Conservation (phyloP, 2,888 invertebrate species). For the Ashinkailepas kermadecensis region DNA sequence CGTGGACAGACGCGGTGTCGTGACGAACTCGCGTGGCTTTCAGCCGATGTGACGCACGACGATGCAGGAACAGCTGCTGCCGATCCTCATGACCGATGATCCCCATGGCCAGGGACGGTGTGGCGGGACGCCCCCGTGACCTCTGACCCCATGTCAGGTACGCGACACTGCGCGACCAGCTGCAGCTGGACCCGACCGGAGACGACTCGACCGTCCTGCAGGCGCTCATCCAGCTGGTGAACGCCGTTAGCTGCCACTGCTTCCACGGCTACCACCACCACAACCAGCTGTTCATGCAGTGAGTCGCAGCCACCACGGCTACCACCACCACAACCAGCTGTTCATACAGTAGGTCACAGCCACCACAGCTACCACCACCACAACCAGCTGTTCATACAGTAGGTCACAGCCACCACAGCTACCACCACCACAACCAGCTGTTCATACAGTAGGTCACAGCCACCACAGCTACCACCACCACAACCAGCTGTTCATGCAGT, state of each 20-base stretch:
- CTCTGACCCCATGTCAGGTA: not conserved
- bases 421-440: conserved; percentile 78
- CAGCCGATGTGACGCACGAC: too few species aligned
- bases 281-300: conserved; percentile 17
- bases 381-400: conserved; percentile 80
- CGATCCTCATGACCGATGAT: too few species aligned
- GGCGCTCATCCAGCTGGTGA: not conserved
- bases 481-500: conserved; percentile 1
- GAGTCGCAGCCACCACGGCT: not conserved
- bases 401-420: conserved; percentile 62
- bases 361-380: conserved; percentile 67
- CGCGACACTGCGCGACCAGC: not conserved
- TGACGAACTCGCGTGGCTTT: too few species aligned
- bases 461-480: not conserved
- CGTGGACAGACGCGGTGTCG: too few species aligned
- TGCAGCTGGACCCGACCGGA: not conserved
- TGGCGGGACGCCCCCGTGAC: too few species aligned
- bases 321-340: conserved; percentile 59
- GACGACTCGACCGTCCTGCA: not conserved
- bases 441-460: conserved; percentile 71
- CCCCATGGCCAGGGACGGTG: too few species aligned
- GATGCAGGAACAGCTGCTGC: too few species aligned
- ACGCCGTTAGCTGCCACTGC: not conserved
- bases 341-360: too few species aligned
- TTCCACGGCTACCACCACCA: conserved; percentile 17